Evolutionary conservation across 2,797 vertebrate species (phyloP).

Genomic region (Rhodeus uyekii): DNA sequence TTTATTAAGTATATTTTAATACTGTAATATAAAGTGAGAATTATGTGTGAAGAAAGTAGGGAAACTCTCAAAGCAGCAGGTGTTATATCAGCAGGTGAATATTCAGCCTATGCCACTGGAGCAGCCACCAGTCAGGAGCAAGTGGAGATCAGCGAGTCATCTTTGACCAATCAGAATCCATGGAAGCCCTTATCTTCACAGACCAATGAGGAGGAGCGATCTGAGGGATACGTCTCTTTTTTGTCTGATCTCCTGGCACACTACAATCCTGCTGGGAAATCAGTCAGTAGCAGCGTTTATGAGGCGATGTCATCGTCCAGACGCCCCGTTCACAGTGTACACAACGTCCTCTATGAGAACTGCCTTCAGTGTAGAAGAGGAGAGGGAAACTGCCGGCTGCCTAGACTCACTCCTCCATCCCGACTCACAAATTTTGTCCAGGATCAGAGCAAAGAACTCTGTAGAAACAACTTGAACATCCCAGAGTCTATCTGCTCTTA

Average conservation of each 20-base stretch:
- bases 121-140: slow-evolving; percentile 15
- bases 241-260: neutral
- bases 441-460: neutral
- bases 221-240: slow-evolving; percentile 53
- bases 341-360: slow-evolving; percentile 69
- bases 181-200: neutral
- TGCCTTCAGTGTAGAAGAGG: slow-evolving; percentile 68
- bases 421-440: neutral
- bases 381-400: slow-evolving; percentile 54
- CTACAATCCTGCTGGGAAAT: neutral
- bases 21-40: neutral
- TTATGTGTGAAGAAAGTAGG: neutral
- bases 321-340: slow-evolving; percentile 4
- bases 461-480: neutral
- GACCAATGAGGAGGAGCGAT: slow-evolving; percentile 49
- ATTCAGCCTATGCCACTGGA: neutral
- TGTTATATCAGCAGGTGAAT: slow-evolving; percentile 56
- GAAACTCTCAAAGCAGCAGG: slow-evolving; percentile 45
- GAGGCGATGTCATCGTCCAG: slow-evolving; percentile 66
- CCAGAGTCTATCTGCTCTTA: neutral
- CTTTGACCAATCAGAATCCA: slow-evolving; percentile 16
- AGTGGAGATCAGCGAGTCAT: slow-evolving; percentile 38
- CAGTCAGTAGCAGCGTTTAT: slow-evolving; percentile 52
- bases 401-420: neutral
- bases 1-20: neutral